A percentile compares a stretch with the other conserved stretches of the same genome.
phyloP scores from a whole-genome alignment of 2,797 vertebrate species.

The Ambastaia sidthimunki region DNA sequence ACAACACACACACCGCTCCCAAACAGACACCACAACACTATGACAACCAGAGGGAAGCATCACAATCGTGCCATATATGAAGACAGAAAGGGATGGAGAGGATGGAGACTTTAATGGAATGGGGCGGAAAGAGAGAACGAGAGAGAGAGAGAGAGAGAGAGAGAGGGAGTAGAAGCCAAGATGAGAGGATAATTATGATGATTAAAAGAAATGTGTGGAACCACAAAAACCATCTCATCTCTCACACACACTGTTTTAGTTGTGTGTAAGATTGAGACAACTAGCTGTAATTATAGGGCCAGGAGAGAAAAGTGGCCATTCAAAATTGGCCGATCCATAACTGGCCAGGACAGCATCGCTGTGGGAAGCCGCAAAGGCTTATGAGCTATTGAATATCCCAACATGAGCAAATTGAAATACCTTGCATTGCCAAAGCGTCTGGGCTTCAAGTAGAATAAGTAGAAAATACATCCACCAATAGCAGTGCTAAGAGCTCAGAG shows the following conservation, averaged over 20 bases:
- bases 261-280: slow-evolving; percentile 62
- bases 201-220: slow-evolving; percentile 66
- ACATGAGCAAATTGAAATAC: slow-evolving; percentile 63
- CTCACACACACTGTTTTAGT: slow-evolving; percentile 60
- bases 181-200: slow-evolving; percentile 67
- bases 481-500: slow-evolving; percentile 42
- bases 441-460: slow-evolving; percentile 46
- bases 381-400: slow-evolving; percentile 57
- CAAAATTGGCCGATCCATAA: slow-evolving; percentile 64
- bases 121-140: slow-evolving; percentile 45
- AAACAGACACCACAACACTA: slow-evolving; percentile 49
- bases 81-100: slow-evolving; percentile 58
- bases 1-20: slow-evolving; percentile 55
- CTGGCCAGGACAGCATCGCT: slow-evolving; percentile 52
- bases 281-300: slow-evolving; percentile 54
- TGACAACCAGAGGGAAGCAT: slow-evolving; percentile 66
- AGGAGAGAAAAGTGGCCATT: slow-evolving; percentile 60
- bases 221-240: slow-evolving; percentile 47
- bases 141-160: not conserved
- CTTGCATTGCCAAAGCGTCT: slow-evolving; percentile 63
- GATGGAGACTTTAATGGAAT: slow-evolving; percentile 10
- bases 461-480: slow-evolving; percentile 59
- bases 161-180: not conserved
- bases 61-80: slow-evolving; percentile 72
- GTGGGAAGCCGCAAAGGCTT: slow-evolving; percentile 31